Base-by-base conservation (phyloP, 2,888 invertebrate species). In the Linnaemya vulpina region DNA sequence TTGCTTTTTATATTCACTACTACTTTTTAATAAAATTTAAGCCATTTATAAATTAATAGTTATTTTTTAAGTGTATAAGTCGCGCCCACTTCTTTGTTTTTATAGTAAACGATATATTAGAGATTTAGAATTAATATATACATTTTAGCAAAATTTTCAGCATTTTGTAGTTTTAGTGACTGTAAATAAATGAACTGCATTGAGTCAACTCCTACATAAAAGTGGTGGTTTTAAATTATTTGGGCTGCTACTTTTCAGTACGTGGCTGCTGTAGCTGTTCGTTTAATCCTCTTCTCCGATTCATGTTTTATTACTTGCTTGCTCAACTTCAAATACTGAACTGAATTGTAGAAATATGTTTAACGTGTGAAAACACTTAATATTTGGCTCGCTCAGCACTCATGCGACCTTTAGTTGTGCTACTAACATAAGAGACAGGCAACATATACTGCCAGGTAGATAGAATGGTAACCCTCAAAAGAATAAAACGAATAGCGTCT, bases 311-410 rank as follows among this genome's bases (percentile, higher is more conserved):
- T 65, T 63, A 84, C 84, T 84, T 85, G 78, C 82, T 85, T 35
- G 75, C 75, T 79, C 85, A 85, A 85, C 75, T 74, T 73, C 53
- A 78, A 75, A 78, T 75, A 71, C 53, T 79, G 71, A 85, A 85
- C 85, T 85, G 71, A 85, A 71, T 78, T 67, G 67, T 71, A 71
- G 71, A 75, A 78, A 75, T 67, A 70, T 79, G 78, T 60, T 65
- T 78, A 85, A 78, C 60, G 67, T 75, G 82, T 78, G 68, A 85
- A 82, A 85, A 85, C 53, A 70, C 75, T 53, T 79, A 74, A 74
- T 71, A 60, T 25, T 62, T 73, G 55, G 65, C 65, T 79, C 65
- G 46, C 82, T 85, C 85, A 82, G 70, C 63, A 78, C 46, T 60
- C 67, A 73, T 76, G 67, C 76, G 73, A 63, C 60, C 76, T 82